Conservation (phyloP, 1,140 invertebrate genomes). For the Pectinophora gossypiella region DNA sequence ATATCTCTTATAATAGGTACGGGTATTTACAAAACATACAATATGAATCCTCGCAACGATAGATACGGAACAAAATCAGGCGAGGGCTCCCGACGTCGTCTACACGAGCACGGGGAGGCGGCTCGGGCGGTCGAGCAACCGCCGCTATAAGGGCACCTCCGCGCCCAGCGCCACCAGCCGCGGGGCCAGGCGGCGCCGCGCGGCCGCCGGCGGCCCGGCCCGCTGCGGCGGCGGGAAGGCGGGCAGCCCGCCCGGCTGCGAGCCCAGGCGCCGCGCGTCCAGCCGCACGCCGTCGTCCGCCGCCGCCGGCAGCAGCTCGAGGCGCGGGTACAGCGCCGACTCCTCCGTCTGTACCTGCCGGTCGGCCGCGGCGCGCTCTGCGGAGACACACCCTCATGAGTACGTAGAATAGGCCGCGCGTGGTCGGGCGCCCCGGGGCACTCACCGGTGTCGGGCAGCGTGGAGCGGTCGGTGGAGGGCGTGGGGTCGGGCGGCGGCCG, state of each 20-base stretch:
- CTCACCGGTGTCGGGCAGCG: constrained; percentile 37
- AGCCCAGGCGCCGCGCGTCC: constrained; percentile 29
- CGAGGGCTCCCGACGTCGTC: too few relatives aligned
- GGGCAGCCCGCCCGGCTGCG: constrained; percentile 7
- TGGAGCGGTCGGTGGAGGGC: constrained; percentile 49
- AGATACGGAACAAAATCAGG: too few relatives aligned
- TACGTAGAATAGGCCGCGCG: background rate
- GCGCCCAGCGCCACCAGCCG: constrained; percentile 11
- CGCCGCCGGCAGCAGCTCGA: constrained; percentile 5
- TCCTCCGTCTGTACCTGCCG: constrained; percentile 55
- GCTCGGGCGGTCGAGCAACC: background rate
- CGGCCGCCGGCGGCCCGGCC: constrained; percentile 16
- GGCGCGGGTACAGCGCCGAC: constrained; percentile 12
- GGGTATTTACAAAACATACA: background rate
- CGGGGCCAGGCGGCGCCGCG: constrained; percentile 7
- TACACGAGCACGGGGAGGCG: constrained; percentile 21
- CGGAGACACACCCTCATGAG: too few relatives aligned
- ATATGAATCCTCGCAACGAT: too few relatives aligned
- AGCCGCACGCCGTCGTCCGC: constrained; percentile 21
- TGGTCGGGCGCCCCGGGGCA: background rate
- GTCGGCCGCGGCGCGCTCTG: constrained; percentile 44
- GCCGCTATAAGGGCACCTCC: constrained; percentile 28
- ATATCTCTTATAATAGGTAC: background rate
- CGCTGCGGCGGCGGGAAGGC: constrained; percentile 6
- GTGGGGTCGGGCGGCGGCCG: constrained; percentile 32